Conservation (phyloP, 2,797 vertebrate genomes). For the Geotria australis region DNA sequence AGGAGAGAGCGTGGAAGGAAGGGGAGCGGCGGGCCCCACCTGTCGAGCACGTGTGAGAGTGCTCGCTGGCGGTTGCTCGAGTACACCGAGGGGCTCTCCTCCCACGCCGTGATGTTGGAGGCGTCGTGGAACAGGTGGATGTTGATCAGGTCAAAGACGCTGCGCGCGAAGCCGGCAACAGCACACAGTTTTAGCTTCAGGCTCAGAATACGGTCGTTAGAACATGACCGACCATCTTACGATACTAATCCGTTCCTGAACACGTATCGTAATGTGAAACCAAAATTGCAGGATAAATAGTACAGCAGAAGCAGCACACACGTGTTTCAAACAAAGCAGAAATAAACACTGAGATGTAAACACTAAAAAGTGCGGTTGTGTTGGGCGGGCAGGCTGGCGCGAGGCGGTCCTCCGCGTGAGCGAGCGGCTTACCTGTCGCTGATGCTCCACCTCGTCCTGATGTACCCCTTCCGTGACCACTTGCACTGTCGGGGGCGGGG, state of each 20-base stretch:
- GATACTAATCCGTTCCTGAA: too few species aligned
- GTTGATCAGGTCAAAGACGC: conserved; percentile 32
- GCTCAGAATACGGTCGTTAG: too few species aligned
- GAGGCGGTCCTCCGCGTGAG: too few species aligned
- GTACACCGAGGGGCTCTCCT: conserved; percentile 29
- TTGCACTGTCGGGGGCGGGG: conserved; percentile 16
- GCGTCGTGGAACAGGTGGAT: conserved; percentile 44
- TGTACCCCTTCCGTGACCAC: conserved; percentile 46
- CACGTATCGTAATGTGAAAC: too few species aligned
- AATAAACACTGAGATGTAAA: too few species aligned
- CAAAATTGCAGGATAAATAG: too few species aligned
- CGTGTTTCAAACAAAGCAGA: too few species aligned
- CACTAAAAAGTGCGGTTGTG: too few species aligned
- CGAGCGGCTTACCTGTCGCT: conserved; percentile 22
- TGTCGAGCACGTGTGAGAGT: conserved; percentile 24
- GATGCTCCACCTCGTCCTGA: conserved; percentile 36
- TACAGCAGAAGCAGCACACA: too few species aligned
- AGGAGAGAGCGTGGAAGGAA: not conserved
- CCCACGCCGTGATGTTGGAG: conserved; percentile 34
- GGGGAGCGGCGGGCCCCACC: conserved; percentile 9
- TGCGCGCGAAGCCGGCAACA: conserved; percentile 4
- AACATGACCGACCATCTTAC: too few species aligned
- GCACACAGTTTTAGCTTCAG: too few species aligned
- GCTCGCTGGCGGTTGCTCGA: conserved; percentile 24
- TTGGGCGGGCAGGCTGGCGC: too few species aligned